Conservation (phyloP, 2,888 invertebrate species). For the Thymelicus acteon region DNA sequence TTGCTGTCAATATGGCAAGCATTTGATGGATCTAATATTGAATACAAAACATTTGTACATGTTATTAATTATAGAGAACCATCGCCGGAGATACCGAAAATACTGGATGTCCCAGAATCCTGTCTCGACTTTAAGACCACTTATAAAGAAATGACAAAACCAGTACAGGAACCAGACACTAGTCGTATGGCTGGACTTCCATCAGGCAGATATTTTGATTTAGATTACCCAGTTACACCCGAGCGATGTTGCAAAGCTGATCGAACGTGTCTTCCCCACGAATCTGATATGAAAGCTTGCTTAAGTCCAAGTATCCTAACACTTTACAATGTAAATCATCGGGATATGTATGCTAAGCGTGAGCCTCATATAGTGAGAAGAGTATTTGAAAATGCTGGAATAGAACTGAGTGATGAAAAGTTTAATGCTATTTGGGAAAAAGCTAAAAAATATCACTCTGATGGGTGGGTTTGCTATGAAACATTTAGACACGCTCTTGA, state of each 20-base stretch:
- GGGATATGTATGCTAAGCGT: conserved; percentile 70
- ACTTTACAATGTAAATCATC: conserved; percentile 62
- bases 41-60: conserved; percentile 79
- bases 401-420: conserved; percentile 73
- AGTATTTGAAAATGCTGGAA: conserved; percentile 82
- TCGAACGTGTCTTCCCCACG: conserved; percentile 62
- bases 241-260: conserved; percentile 58
- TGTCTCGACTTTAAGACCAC: conserved; percentile 71
- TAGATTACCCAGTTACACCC: conserved; percentile 67
- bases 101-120: conserved; percentile 61
- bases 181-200: conserved; percentile 67
- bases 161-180: conserved; percentile 54
- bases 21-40: conserved; percentile 70
- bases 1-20: conserved; percentile 75
- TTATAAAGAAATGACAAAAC: conserved; percentile 72
- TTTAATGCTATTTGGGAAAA: conserved; percentile 80
- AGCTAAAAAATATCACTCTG: conserved; percentile 76
- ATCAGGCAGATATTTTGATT: conserved; percentile 73
- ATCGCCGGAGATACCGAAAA: conserved; percentile 69
- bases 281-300: conserved; percentile 66
- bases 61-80: conserved; percentile 74
- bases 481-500: conserved; percentile 70
- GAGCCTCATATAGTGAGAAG: conserved; percentile 64
- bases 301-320: conserved; percentile 66
- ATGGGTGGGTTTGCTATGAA: conserved; percentile 82